A percentile compares a stretch with the other conserved stretches of the same genome.
These are phyloP conservation scores for Cyrtonyx montezumae DNA, from an alignment of 2,113 vertebrate genomes.

Conservation along the genomic window DNA sequence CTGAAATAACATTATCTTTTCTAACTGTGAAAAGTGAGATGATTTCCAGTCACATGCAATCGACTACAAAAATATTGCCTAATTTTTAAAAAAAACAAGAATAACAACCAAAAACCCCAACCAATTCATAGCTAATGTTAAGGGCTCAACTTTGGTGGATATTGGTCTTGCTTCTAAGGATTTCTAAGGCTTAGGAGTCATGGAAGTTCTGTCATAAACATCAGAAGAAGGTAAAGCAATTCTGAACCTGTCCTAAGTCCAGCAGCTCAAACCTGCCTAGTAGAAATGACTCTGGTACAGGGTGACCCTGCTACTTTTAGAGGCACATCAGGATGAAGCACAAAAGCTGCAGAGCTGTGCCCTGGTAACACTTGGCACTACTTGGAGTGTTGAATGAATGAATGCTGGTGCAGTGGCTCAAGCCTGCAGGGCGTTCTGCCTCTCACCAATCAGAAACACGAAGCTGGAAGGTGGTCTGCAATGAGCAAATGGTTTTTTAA, in stretches of 20 bases:
- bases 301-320: not conserved
- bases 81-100: not conserved
- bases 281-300: not conserved
- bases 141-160: not conserved
- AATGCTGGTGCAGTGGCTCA: not conserved
- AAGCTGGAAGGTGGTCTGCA: not conserved
- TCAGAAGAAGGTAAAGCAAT: not conserved
- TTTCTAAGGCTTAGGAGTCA: not conserved
- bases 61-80: slow-evolving; percentile 11
- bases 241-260: not conserved
- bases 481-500: not conserved
- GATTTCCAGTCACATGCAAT: not conserved
- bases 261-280: not conserved
- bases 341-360: too few species aligned
- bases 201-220: not conserved
- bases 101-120: not conserved
- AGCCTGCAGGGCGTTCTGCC: rapidly evolving
- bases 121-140: not conserved
- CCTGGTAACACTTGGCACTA: not conserved
- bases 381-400: rapidly evolving
- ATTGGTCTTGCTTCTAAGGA: not conserved
- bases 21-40: not conserved
- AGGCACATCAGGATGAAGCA: too few species aligned
- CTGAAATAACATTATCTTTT: not conserved
- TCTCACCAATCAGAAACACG: rapidly evolving